Evolutionary conservation across 1,140 invertebrate genomes (phyloP), one percentile per base, ranked within the genome.

Genomic region (Drosophila ohnishii): DNA sequence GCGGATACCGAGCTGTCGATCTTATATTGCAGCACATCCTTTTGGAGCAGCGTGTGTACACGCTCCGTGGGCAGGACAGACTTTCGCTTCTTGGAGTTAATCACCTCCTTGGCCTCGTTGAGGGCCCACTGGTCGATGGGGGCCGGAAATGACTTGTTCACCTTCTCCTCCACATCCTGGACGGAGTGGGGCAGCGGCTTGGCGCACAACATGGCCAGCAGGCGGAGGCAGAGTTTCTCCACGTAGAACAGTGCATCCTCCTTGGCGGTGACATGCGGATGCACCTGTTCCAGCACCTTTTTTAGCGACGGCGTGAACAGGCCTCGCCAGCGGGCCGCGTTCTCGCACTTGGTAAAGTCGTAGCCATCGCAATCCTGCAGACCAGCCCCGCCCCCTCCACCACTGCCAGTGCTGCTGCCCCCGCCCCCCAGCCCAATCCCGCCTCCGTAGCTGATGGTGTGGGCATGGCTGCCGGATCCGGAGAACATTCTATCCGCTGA

Each of bases 11-110:
- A 95, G 69, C 95, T 95, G 92, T 99, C 98, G 50, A 99, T 95
- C 93, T 98, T 98, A 92, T 98, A 98, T 60, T 96, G 95, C 34
- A 99, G 93, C 69, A 99, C 95, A 93, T 99, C 98, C 96, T 98
- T 98, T 92, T 97, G 96, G 51, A 99, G 92, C 73, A 98, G 91
- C 51, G 96, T 95, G 92, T 99, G 98, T 53, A 99, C 95, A 92
- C 96, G 97, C 77, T 99, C 98, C 5, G 96, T 95, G 30, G 98
- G 98, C 69, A 98, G 93, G 50, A 97, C 95, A 19, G 97, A 93
- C 69, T 95, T 95, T 75, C 97, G 97, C 91, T 96, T 97, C 83
- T 96, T 97, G 11, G 95, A 95, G 84, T 96, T 95, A 74, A 97
- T 93, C 50, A 96, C 96, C 75, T 96, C 95, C 75, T 95, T 95